phyloP scores from a whole-genome alignment of 2,797 vertebrate species.

The Pangasius mekongensis region DNA sequence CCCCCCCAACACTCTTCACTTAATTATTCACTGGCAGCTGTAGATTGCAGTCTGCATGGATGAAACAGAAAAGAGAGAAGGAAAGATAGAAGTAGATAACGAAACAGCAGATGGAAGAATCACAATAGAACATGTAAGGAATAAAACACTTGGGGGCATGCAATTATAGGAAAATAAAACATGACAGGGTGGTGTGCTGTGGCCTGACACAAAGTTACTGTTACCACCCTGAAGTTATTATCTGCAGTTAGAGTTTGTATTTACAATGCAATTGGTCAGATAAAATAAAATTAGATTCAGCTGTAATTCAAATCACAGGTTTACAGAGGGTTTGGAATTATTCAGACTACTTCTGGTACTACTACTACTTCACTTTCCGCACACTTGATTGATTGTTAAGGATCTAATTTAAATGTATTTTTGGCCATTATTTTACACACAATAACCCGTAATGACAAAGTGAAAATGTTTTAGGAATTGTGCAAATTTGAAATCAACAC shows the following conservation, averaged over 20 bases:
- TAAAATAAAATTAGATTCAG: neutral
- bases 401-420: neutral
- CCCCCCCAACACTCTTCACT: neutral
- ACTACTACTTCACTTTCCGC: neutral
- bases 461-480: no score
- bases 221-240: neutral
- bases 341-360: neutral
- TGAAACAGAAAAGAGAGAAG: neutral
- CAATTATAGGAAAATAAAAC: neutral
- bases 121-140: neutral
- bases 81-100: neutral
- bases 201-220: neutral
- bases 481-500: neutral
- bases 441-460: neutral
- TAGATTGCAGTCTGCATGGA: neutral
- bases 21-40: neutral
- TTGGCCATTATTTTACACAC: neutral
- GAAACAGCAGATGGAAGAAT: neutral
- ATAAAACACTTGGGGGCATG: neutral
- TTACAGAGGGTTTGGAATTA: neutral
- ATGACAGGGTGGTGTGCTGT: neutral
- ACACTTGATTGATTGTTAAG: neutral
- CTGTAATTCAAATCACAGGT: neutral
- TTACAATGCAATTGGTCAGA: neutral
- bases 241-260: neutral